Evolutionary conservation across 64 coral and sea anemone genomes (phyloP), one percentile per base, ranked within the genome.

Genomic region (Porites lutea): DNA sequence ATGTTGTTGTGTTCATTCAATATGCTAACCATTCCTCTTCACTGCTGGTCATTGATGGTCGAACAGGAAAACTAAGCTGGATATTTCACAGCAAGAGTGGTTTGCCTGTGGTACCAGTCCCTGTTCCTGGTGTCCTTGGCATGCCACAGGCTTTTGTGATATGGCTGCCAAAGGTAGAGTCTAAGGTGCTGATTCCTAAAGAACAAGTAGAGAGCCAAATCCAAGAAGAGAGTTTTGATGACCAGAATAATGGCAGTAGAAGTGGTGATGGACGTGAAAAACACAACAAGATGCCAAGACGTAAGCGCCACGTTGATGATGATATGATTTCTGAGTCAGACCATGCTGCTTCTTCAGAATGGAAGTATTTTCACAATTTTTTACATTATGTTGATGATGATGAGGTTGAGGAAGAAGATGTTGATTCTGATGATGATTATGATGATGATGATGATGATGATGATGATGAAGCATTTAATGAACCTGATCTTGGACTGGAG

Each of bases 151-250:
- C 71, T 45, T 78, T 93, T 83, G 72, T 93, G 57, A 48, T 93
- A 58, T 93, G 91, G 91, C 62, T 93, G 18, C 82, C 91, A 52
- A 93, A 87, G 65, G 14, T 22, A 19, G 74, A 93, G 59, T 72
- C 81, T 10, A 6, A 68, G 62, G 20, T 16, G n/a, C 6, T 69
- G 48, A 52, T 87, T 15, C 16, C 52, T 9, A 59, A 77, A n/a
- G 20, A 74, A n/a, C 46, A 74, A 53, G 71, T 71, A 52, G 48
- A n/a, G 23, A 87, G 14, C 8, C 11, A 87, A 20, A 76, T 18
- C 15, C 73, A 73, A 27, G 15, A 58, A 58, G 21, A 27, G 10
- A 64, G 59, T 92, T 37, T 5, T 71, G 13, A 47, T 43, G 23
- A 82, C n/a, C 13, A 27, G 44, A 46, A 52, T 67, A 8, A 8